Percentiles rank a stretch among this genome's conserved stretches.
phyloP scores from a whole-genome alignment of 2,113 vertebrate species.

The Centropus bengalensis region DNA sequence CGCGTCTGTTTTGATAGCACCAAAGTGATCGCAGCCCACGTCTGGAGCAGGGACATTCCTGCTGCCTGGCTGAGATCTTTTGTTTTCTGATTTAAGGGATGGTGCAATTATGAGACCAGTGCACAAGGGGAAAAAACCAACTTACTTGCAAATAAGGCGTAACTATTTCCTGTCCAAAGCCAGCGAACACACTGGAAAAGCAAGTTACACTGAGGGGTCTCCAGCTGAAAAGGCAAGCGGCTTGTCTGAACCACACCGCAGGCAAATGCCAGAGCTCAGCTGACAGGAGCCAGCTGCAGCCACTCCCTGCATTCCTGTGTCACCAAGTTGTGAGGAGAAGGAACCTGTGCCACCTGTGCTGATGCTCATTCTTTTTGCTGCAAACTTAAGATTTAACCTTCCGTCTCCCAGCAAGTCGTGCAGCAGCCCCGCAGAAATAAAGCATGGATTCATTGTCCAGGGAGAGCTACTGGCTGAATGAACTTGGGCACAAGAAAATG shows the following conservation, averaged over 20 bases:
- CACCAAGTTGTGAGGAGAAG: background rate
- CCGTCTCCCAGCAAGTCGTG: background rate
- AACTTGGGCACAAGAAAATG: background rate
- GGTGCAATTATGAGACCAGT: background rate
- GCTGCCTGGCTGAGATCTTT: background rate
- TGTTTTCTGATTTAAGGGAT: background rate
- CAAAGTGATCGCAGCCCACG: background rate
- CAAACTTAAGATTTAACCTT: background rate
- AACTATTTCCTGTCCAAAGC: background rate
- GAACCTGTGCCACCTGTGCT: background rate
- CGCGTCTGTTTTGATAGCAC: background rate
- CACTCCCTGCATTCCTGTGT: background rate
- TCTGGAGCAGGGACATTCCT: background rate
- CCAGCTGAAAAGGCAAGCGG: background rate
- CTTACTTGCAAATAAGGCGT: slow-evolving; percentile 27
- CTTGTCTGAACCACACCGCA: background rate
- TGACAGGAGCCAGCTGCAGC: background rate
- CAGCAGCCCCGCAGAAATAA: background rate
- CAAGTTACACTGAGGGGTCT: background rate
- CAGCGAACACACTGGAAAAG: slow-evolving; percentile 20
- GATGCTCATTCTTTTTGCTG: background rate
- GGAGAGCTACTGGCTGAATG: background rate
- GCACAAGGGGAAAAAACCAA: background rate
- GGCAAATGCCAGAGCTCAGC: background rate
- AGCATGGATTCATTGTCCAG: background rate